Percentiles rank a stretch among this genome's conserved stretches.
phyloP scores from a whole-genome alignment of 2,797 vertebrate species.

The Carduelis carduelis region DNA sequence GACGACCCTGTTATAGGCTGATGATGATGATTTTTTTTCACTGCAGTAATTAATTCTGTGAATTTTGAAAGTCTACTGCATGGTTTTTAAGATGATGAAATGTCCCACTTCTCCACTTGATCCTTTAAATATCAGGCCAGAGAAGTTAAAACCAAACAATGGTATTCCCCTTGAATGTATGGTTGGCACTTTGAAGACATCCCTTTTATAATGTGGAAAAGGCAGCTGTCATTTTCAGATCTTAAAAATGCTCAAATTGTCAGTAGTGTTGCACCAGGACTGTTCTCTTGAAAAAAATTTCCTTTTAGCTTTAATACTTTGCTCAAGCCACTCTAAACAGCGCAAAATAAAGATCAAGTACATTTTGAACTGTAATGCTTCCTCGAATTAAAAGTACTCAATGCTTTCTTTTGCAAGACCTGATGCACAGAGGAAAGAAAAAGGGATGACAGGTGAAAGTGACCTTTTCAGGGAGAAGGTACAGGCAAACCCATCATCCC shows the following conservation, averaged over 20 bases:
- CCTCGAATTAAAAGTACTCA: not conserved
- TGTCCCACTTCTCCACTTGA: not conserved
- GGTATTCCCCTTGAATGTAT: not conserved
- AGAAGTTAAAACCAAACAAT: not conserved
- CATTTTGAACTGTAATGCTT: not conserved
- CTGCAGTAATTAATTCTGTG: not conserved
- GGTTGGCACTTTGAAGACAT: not conserved
- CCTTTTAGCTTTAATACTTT: not conserved
- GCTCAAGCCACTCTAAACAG: not conserved
- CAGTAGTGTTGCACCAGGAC: not conserved
- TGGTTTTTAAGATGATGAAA: not conserved
- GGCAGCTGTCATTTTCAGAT: not conserved
- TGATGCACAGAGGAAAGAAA: not conserved
- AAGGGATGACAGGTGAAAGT: not conserved
- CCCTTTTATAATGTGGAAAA: not conserved
- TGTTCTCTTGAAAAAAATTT: not conserved
- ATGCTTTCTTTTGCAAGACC: not conserved
- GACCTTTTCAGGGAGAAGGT: not conserved
- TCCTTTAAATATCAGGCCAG: not conserved
- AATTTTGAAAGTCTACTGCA: not conserved
- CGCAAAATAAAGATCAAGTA: not conserved
- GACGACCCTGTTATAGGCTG: not conserved
- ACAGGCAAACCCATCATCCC: not conserved
- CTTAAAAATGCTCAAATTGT: not conserved
- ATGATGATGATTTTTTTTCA: not conserved